Evolutionary conservation across 1,140 invertebrate species (phyloP).

Genomic region (Patella vulgata): DNA sequence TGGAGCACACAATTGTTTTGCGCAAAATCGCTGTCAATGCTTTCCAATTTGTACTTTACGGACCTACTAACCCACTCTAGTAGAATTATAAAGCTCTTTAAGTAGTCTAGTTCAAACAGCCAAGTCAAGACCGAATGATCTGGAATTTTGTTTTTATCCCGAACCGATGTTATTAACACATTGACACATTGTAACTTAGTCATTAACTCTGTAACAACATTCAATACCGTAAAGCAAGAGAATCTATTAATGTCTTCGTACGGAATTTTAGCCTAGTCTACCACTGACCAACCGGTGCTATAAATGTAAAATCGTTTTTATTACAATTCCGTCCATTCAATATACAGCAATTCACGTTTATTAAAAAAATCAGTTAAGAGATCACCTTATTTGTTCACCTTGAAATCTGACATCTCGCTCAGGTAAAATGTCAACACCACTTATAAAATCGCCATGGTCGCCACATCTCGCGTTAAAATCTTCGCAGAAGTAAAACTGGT

Average conservation of each 20-base stretch:
- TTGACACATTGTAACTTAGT: neutral
- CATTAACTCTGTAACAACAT: neutral
- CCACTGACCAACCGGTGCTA: neutral
- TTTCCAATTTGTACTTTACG: too few relatives aligned
- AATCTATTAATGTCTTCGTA: slow-evolving; percentile 1
- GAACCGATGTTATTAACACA: too few relatives aligned
- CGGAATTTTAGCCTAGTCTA: neutral
- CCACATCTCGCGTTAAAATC: slow-evolving; percentile 6
- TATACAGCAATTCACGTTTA: slow-evolving; percentile 2
- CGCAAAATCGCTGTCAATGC: too few relatives aligned
- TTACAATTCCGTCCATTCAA: neutral
- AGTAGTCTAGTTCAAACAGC: too few relatives aligned
- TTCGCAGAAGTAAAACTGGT: neutral
- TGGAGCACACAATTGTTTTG: too few relatives aligned
- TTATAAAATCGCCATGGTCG: neutral
- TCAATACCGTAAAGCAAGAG: neutral
- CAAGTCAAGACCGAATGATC: too few relatives aligned
- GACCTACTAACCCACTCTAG: too few relatives aligned
- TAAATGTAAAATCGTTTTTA: neutral
- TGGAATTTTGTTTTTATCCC: too few relatives aligned
- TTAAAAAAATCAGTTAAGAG: neutral
- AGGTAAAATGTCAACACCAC: neutral
- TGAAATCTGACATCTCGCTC: neutral
- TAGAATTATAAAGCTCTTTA: too few relatives aligned
- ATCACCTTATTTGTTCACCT: too few relatives aligned